phyloP scores from a whole-genome alignment of 2,888 invertebrate genomes.

The Arctia plantaginis region DNA sequence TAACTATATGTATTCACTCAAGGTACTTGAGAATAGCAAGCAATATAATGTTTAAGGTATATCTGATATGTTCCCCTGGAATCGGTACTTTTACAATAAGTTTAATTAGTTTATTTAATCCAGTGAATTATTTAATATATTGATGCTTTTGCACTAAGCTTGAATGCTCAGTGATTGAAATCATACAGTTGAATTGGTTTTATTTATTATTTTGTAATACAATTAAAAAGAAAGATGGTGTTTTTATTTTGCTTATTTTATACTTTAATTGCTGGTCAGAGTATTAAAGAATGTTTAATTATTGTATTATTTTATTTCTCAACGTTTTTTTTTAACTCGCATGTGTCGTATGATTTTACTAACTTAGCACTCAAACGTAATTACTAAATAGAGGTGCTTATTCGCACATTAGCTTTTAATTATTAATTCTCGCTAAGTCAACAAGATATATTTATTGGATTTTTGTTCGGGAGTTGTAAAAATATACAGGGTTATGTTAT shows the following conservation, averaged over 20 bases:
- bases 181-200: slow-evolving; percentile 25
- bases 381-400: slow-evolving; percentile 62
- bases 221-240: neutral
- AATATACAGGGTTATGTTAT: slow-evolving; percentile 65
- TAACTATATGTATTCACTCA: slow-evolving; percentile 63
- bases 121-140: slow-evolving; percentile 74
- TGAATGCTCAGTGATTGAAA: slow-evolving; percentile 39
- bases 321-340: slow-evolving; percentile 2
- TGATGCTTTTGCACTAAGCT: slow-evolving; percentile 57
- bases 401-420: slow-evolving; percentile 55
- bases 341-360: slow-evolving; percentile 30
- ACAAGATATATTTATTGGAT: slow-evolving; percentile 36
- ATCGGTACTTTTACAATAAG: slow-evolving; percentile 62
- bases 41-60: slow-evolving; percentile 57
- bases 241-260: slow-evolving; percentile 11
- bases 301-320: slow-evolving; percentile 20
- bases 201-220: slow-evolving; percentile 2
- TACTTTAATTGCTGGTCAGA: slow-evolving; percentile 11
- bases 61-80: slow-evolving; percentile 54
- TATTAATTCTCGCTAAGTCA: slow-evolving; percentile 55
- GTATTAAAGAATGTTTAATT: slow-evolving; percentile 19
- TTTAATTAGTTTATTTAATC: slow-evolving; percentile 57
- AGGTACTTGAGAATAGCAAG: slow-evolving; percentile 67
- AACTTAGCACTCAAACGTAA: slow-evolving; percentile 25
- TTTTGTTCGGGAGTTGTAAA: slow-evolving; percentile 42